Conservation (phyloP, 2,113 vertebrate genomes). For the Ptychochromis oligacanthus region DNA sequence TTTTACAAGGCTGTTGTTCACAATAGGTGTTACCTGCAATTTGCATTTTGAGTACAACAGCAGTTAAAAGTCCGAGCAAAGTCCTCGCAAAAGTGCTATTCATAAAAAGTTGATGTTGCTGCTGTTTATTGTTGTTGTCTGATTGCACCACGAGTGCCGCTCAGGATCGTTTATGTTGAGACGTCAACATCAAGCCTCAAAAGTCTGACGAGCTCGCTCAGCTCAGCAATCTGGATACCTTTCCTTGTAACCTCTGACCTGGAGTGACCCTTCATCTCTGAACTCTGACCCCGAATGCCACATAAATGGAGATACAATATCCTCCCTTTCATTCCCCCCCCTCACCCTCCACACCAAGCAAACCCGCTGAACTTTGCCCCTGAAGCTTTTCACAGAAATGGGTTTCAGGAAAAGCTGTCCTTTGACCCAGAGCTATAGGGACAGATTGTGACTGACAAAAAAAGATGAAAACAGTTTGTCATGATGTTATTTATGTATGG, state of each 20-base stretch:
- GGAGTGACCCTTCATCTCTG: slow-evolving; percentile 77
- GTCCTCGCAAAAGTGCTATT: slow-evolving; percentile 67
- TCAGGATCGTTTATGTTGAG: neutral
- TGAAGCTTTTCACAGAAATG: slow-evolving; percentile 76
- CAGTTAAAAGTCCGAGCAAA: slow-evolving; percentile 72
- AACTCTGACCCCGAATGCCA: slow-evolving; percentile 76
- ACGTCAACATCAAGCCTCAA: slow-evolving; percentile 5
- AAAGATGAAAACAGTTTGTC: slow-evolving; percentile 42
- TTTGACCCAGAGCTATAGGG: slow-evolving; percentile 71
- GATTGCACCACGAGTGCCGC: slow-evolving; percentile 25
- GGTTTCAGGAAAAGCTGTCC: slow-evolving; percentile 70
- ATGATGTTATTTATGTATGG: slow-evolving; percentile 26
- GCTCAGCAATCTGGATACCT: slow-evolving; percentile 71
- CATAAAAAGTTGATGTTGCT: slow-evolving; percentile 63
- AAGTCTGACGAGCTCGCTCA: slow-evolving; percentile 25
- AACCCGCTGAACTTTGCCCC: slow-evolving; percentile 74
- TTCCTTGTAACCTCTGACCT: slow-evolving; percentile 73
- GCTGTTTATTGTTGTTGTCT: slow-evolving; percentile 48
- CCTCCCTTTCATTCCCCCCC: slow-evolving; percentile 76
- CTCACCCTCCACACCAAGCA: slow-evolving; percentile 31
- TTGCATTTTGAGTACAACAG: slow-evolving; percentile 68
- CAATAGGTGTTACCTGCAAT: slow-evolving; percentile 56
- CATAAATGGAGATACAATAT: slow-evolving; percentile 83
- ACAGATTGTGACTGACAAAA: slow-evolving; percentile 48
- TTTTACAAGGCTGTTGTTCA: slow-evolving; percentile 69